Conservation (phyloP, 2,888 invertebrate genomes). For the Euzophera pinguis region DNA sequence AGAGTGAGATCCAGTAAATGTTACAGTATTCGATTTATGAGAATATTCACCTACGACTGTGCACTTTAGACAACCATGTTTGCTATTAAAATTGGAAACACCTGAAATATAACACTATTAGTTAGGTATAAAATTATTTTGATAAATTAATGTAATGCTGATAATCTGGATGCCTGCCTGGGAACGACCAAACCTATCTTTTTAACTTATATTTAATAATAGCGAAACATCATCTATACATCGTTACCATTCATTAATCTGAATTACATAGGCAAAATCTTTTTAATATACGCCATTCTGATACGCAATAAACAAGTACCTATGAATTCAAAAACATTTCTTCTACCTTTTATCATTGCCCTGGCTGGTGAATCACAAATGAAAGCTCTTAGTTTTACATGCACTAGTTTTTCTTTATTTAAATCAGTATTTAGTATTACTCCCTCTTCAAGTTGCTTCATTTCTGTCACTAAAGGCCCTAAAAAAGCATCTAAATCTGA, state of each 20-base stretch:
- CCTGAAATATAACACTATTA: constrained; percentile 14
- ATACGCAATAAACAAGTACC: no score
- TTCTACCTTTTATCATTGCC: constrained; percentile 22
- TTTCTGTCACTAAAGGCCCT: constrained; percentile 14
- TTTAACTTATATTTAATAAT: no score
- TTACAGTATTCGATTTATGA: constrained; percentile 20
- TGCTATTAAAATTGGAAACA: constrained; percentile 19
- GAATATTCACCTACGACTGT: constrained; percentile 22
- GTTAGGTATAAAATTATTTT: no score
- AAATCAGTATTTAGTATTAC: not conserved
- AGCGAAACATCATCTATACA: no score
- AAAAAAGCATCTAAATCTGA: constrained; percentile 12
- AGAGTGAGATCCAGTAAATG: constrained; percentile 8
- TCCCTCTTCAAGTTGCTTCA: constrained; percentile 14
- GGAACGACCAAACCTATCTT: no score
- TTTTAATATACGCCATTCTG: no score
- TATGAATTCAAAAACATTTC: constrained; percentile 11
- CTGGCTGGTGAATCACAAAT: constrained; percentile 21
- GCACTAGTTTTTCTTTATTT: not conserved
- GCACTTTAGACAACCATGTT: constrained; percentile 24
- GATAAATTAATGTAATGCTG: no score
- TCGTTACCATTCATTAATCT: no score
- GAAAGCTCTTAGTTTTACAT: constrained; percentile 18
- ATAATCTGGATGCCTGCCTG: no score
- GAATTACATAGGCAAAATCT: no score